Evolutionary conservation across 1,140 invertebrate genomes (phyloP).

Genomic region (Leptinotarsa lineolata): DNA sequence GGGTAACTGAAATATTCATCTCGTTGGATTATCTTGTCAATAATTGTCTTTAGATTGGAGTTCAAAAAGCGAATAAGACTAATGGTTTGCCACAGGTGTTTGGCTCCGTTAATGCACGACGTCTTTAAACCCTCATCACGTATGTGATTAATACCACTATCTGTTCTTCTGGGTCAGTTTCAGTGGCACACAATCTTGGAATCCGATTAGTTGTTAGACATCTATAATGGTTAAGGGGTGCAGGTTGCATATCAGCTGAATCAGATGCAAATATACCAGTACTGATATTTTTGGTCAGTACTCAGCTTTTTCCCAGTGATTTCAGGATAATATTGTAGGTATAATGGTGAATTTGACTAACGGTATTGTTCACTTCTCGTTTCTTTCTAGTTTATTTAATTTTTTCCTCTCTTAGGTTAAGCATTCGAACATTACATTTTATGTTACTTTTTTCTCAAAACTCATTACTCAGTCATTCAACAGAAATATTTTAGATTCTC

Average conservation of each 20-base stretch:
- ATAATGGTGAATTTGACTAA: conserved; percentile 26
- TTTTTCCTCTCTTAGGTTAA: too few relatives aligned
- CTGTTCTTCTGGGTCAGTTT: neutral
- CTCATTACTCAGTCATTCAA: too few relatives aligned
- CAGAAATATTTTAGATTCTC: too few relatives aligned
- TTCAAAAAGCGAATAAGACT: neutral
- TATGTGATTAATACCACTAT: conserved; percentile 29
- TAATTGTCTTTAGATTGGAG: neutral
- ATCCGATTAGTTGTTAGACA: conserved; percentile 38
- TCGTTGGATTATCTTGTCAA: neutral
- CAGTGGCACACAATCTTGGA: neutral
- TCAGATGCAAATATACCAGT: conserved; percentile 24
- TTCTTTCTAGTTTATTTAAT: too few relatives aligned
- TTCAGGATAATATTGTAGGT: neutral
- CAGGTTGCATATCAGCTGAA: conserved; percentile 31
- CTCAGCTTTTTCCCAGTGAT: conserved; percentile 30
- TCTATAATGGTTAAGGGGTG: conserved; percentile 38
- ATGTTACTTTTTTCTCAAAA: too few relatives aligned
- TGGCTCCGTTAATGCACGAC: too few relatives aligned
- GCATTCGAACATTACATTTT: too few relatives aligned
- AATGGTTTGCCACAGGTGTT: too few relatives aligned
- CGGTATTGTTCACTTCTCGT: too few relatives aligned
- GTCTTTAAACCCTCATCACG: neutral
- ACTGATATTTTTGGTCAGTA: conserved; percentile 34
- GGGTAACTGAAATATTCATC: neutral